Evolutionary conservation across 2,113 vertebrate species (phyloP).

Genomic region (Pipra filicauda): DNA sequence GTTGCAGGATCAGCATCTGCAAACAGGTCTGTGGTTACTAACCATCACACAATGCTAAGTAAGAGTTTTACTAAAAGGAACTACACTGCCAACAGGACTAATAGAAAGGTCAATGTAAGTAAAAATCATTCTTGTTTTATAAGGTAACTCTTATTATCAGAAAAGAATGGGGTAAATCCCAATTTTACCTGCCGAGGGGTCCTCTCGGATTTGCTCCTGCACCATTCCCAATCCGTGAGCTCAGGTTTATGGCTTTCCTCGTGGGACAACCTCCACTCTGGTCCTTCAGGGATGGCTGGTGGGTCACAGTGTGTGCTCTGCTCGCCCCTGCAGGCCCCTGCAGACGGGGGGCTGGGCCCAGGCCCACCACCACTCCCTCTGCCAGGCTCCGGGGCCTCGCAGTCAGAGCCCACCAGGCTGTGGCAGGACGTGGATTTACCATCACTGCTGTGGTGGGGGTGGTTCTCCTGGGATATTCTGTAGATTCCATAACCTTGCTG

Average conservation of each 20-base stretch:
- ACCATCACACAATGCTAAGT: not conserved
- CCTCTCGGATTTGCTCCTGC: constrained; percentile 93
- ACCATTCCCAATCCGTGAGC: constrained; percentile 95
- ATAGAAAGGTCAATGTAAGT: rapidly evolving
- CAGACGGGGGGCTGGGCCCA: not conserved
- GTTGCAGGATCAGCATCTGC: not conserved
- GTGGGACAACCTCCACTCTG: constrained; percentile 85
- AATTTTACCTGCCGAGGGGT: constrained; percentile 89
- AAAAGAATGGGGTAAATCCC: not conserved
- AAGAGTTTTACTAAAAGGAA: not conserved
- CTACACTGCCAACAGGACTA: not conserved
- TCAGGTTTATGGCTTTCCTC: constrained; percentile 84
- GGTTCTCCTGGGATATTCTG: constrained; percentile 79
- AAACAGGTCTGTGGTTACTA: not conserved
- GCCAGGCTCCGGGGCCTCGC: constrained; percentile 24
- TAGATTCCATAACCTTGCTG: constrained; percentile 89
- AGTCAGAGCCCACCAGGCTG: constrained; percentile 74
- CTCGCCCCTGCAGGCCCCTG: not conserved
- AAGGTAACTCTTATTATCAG: not conserved
- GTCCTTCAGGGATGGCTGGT: constrained; percentile 68
- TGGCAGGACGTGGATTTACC: constrained; percentile 70
- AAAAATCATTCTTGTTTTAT: rapidly evolving
- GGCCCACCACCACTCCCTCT: not conserved
- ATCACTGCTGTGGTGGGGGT: not conserved
- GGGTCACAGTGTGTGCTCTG: constrained; percentile 51